These are phyloP conservation scores for Laticauda colubrina DNA, from an alignment of 2,113 vertebrate species.

Conservation along the genomic window DNA sequence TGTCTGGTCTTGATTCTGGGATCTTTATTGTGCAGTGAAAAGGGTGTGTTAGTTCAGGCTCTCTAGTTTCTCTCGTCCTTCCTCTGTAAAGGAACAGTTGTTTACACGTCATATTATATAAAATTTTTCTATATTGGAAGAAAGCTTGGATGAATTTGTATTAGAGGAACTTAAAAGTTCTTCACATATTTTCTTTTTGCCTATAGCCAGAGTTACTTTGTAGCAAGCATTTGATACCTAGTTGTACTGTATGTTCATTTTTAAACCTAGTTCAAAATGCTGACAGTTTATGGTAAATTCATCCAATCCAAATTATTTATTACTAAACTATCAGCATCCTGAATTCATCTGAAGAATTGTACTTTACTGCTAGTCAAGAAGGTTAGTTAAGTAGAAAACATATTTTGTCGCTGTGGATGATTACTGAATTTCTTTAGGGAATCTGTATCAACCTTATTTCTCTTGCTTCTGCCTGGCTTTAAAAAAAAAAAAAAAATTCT, in stretches of 20 bases:
- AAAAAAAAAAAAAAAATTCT: too few relatives aligned
- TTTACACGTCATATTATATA: neutral
- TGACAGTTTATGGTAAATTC: neutral
- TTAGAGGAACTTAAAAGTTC: neutral
- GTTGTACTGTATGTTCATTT: neutral
- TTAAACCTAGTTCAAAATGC: neutral
- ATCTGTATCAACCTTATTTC: neutral
- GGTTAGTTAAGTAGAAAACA: neutral
- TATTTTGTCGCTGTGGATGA: neutral
- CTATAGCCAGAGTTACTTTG: neutral
- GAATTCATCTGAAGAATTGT: neutral
- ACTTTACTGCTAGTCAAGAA: neutral
- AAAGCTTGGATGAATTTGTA: neutral
- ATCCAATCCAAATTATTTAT: neutral
- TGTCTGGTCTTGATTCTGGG: neutral
- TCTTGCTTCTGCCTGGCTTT: neutral
- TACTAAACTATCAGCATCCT: neutral
- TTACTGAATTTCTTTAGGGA: neutral
- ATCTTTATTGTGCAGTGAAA: neutral
- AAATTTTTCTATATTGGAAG: neutral
- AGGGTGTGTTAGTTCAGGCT: neutral
- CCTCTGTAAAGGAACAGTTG: neutral
- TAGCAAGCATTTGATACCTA: neutral
- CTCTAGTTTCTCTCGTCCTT: neutral
- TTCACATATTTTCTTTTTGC: neutral